phyloP scores from a whole-genome alignment of 2,888 invertebrate genomes.

The Pediacus dermestoides region DNA sequence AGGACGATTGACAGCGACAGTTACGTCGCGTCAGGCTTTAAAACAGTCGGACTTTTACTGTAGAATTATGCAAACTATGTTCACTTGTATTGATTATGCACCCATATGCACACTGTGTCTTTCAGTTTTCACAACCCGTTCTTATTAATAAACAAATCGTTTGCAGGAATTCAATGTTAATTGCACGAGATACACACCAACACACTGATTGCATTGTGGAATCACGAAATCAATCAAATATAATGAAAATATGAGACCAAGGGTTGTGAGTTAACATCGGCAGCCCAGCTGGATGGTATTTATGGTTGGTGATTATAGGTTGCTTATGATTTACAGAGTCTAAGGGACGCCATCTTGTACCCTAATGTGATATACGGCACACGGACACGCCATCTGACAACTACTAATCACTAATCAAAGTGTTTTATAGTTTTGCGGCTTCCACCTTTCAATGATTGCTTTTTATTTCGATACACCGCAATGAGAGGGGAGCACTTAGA shows the following conservation, averaged over 20 bases:
- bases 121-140: not conserved
- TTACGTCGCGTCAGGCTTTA: slow-evolving; percentile 19
- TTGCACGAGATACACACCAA: no score
- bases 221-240: no score
- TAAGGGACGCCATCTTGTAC: slow-evolving; percentile 36
- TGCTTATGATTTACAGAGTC: slow-evolving; percentile 38
- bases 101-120: not conserved
- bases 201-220: no score
- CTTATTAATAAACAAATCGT: no score
- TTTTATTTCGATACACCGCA: no score
- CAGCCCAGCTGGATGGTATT: slow-evolving; percentile 32
- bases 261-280: slow-evolving; percentile 15
- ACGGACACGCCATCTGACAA: slow-evolving; percentile 39
- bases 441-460: no score
- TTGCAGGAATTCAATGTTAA: no score
- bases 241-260: slow-evolving; percentile 6
- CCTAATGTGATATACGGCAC: slow-evolving; percentile 34
- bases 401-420: slow-evolving; percentile 36
- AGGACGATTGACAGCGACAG: slow-evolving; percentile 24
- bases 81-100: slow-evolving; percentile 16
- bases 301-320: slow-evolving; percentile 40
- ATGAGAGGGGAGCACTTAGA: no score
- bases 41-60: slow-evolving; percentile 24
- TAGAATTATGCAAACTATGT: slow-evolving; percentile 26
- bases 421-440: no score